Base-by-base conservation (phyloP, 2,797 vertebrate species). In the Crocodylus rhombifer region DNA sequence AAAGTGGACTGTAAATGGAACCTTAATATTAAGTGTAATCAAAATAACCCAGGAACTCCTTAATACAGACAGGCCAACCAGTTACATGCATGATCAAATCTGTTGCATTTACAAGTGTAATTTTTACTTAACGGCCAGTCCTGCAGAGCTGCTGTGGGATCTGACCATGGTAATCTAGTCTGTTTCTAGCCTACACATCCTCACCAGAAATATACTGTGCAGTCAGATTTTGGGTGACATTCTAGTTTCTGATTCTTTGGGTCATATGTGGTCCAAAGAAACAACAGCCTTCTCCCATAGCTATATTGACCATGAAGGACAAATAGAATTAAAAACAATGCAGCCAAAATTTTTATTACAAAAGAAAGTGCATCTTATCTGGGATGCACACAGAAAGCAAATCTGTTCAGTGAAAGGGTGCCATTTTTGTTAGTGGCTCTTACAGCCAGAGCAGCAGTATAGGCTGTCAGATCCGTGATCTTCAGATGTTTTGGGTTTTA, bases 1-100 rank as follows among this genome's bases (percentile, higher is more conserved):
- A 33, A 83, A 57, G 51, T 84, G 25, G 90, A 76, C 89, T 92
- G 88, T 82, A 82, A 86, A 91, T 78, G 36, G 14, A 73, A 51
- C 69, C 69, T 42, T 73, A 76, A 58, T 61, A 1, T 2, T 61
- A 42, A 28, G 13, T 7, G 33, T 77, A 82, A 79, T 21, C 30
- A 23, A 36, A 14, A 26, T n/a, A 77, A 58, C 5, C 8, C 83
- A 89, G 79, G 77, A 36, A 36, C 89, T 80, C 85, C 58, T 56
- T 92, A 28, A 17, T 76, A n/a, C 0, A 2, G 73, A 21, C 80
- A 76, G 55, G 56, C 73, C 86, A 89, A 86, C 62, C 88, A 84
- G 63, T 76, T 58, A 16, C 0, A 0, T 23, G 16, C 80, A 13
- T 65, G 42, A 3, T 83, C 77, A 58, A 1, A 55, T 89, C 80